phyloP scores from a whole-genome alignment of 2,113 vertebrate genomes.

The Chrysochloris asiatica region DNA sequence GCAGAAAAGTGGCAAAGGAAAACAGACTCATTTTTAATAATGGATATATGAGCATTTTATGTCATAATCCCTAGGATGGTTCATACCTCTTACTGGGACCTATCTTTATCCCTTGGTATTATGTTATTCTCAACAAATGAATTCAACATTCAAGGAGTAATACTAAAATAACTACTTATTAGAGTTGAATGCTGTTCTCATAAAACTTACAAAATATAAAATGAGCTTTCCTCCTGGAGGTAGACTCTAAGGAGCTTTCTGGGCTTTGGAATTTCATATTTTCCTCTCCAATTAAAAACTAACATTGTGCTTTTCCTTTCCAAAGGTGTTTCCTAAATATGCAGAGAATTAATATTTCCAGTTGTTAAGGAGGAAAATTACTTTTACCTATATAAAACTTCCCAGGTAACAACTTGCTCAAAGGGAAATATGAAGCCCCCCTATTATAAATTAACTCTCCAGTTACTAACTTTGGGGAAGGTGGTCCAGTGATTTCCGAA shows the following conservation, averaged over 20 bases:
- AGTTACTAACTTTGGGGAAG: not conserved
- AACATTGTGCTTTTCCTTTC: constrained; percentile 29
- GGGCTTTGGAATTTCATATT: constrained; percentile 60
- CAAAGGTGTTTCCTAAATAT: constrained; percentile 21
- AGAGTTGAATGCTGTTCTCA: constrained; percentile 57
- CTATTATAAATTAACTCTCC: not conserved
- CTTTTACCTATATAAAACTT: constrained; percentile 36
- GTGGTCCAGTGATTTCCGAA: not conserved
- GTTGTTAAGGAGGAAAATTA: constrained; percentile 29
- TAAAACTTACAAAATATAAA: constrained; percentile 69
- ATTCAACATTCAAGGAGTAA: constrained; percentile 66
- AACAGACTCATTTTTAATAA: constrained; percentile 64
- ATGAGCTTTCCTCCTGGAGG: constrained; percentile 58
- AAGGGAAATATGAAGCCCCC: not conserved
- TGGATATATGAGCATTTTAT: constrained; percentile 68
- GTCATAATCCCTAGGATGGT: constrained; percentile 59
- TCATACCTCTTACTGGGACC: constrained; percentile 58
- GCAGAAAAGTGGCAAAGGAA: constrained; percentile 52
- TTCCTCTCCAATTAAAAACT: constrained; percentile 24
- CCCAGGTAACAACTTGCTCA: not conserved
- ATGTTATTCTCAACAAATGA: constrained; percentile 65
- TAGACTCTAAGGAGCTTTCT: constrained; percentile 66
- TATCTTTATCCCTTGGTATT: constrained; percentile 56
- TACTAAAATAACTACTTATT: constrained; percentile 65
- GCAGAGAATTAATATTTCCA: not conserved